phyloP scores from a whole-genome alignment of 2,888 invertebrate species.

The Nymphalis urticae region DNA sequence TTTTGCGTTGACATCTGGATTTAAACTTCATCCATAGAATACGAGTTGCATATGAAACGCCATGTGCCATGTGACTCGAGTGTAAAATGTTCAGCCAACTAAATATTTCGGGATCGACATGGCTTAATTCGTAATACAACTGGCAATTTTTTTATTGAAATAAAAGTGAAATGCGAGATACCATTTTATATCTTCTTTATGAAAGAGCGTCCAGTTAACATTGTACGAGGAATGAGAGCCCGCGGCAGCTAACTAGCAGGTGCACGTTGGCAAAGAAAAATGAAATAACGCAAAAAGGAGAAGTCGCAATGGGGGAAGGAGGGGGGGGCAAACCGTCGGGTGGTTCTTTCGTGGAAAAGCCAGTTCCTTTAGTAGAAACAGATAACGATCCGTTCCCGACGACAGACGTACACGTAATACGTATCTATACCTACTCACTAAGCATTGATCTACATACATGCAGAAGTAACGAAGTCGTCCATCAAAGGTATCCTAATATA shows the following conservation, averaged over 20 bases:
- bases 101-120: constrained; percentile 8
- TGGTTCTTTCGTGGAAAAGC: constrained; percentile 77
- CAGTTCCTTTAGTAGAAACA: constrained; percentile 81
- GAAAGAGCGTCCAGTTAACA: constrained; percentile 54
- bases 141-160: constrained; percentile 23
- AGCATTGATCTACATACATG: constrained; percentile 69
- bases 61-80: background rate
- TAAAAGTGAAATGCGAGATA: constrained; percentile 43
- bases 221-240: constrained; percentile 62
- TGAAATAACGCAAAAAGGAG: constrained; percentile 78
- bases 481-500: constrained; percentile 68
- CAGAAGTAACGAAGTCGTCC: constrained; percentile 50
- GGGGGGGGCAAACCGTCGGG: constrained; percentile 65
- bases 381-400: constrained; percentile 81
- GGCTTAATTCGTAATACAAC: constrained; percentile 9
- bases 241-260: constrained; percentile 76
- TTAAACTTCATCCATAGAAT: constrained; percentile 61
- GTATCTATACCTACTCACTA: constrained; percentile 76
- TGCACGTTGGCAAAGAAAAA: constrained; percentile 78
- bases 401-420: constrained; percentile 67
- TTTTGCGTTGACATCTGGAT: constrained; percentile 68
- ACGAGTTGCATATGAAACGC: constrained; percentile 10
- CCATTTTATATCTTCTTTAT: constrained; percentile 45
- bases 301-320: constrained; percentile 60
- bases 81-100: background rate